phyloP scores from a whole-genome alignment of 2,113 vertebrate species.

The Prunella himalayana region DNA sequence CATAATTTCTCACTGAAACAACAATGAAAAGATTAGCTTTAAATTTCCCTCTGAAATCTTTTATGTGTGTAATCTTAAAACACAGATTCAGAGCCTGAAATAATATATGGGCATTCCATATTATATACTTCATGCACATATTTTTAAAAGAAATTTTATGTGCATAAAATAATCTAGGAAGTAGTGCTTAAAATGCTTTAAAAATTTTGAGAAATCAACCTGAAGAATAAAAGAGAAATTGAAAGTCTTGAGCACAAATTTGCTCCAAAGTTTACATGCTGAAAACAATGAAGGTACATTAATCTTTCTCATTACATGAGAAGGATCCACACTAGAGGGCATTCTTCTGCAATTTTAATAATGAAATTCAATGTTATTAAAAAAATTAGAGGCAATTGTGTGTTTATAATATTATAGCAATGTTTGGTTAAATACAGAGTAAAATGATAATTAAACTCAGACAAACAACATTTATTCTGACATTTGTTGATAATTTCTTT shows the following conservation, averaged over 20 bases:
- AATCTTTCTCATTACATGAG: neutral
- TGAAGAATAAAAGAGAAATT: neutral
- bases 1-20: neutral
- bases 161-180: neutral
- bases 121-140: accelerated
- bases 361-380: neutral
- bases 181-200: neutral
- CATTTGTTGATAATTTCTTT: neutral
- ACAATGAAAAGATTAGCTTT: neutral
- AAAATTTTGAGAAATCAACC: neutral
- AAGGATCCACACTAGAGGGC: slow-evolving; percentile 39
- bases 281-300: neutral
- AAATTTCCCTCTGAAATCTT: too few relatives aligned
- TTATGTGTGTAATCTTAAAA: neutral
- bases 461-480: neutral
- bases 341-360: neutral
- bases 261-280: neutral
- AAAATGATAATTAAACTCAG: neutral
- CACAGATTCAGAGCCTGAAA: neutral
- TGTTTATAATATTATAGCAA: neutral
- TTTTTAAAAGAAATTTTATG: neutral
- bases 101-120: neutral
- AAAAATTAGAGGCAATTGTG: neutral
- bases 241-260: neutral
- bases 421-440: neutral